Evolutionary conservation across 2,797 vertebrate genomes (phyloP), one percentile per base, ranked within the genome.

Genomic region (Astyanax mexicanus): DNA sequence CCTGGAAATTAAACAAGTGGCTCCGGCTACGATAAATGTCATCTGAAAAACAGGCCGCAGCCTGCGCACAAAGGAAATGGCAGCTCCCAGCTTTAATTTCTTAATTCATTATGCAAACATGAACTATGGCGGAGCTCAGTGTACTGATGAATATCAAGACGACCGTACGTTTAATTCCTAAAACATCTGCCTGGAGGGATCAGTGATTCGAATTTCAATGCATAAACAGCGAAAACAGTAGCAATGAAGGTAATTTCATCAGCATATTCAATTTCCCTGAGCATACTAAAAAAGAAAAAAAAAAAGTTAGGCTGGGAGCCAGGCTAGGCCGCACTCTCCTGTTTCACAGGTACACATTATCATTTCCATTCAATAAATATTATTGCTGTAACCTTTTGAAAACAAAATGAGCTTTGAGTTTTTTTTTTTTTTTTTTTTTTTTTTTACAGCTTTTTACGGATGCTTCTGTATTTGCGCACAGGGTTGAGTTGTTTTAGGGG

Each of bases 81-180:
- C 75, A 84, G 85, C 80, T 88, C 88, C 84, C 80, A 84, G 80
- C 80, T 83, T 86, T 83, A 84, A 81, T 86, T 82, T 81, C 68
- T 82, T 65, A 78, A 86, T 90, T 85, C 83, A 89, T 91, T 89
- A 92, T 90, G 88, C 86, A 90, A 81, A 81, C 78, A 45, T 86
- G 87, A 89, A 84, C 85, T 75, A 84, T 65, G 80, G 64, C 78
- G 6, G 79, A 84, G 84, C 89, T 85, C 82, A 82, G 74, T 84
- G 88, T 82, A 83, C 89, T 90, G 89, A 91, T 94, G 92, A 93
- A 93, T 93, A 93, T 93, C 88, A 89, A 92, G 79, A 68, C 35
- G 70, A 80, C 84, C 84, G 83, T 71, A 78, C 87, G 86, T 84
- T 77, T 72, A 78, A 78, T 87, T 79, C 74, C 86, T 86, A 84